A percentile compares a stretch with the other conserved stretches of the same genome.
Evolutionary conservation across 2,113 vertebrate genomes (phyloP).

Genomic region (Notiomystis cincta): DNA sequence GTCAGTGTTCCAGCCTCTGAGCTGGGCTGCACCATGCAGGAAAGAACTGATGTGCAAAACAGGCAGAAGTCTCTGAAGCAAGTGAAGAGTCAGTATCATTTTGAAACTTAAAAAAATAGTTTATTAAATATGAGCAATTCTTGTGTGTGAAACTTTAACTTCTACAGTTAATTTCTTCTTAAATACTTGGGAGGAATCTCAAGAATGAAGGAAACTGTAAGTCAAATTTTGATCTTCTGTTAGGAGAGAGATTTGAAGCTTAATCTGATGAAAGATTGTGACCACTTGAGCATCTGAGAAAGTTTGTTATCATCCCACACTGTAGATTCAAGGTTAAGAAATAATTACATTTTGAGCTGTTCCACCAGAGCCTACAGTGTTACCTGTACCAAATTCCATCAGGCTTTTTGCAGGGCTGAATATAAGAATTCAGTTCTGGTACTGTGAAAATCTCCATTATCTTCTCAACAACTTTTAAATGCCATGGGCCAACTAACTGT

Average conservation of each 20-base stretch:
- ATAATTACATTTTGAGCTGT: background rate
- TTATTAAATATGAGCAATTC: background rate
- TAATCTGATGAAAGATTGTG: background rate
- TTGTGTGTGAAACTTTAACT: background rate
- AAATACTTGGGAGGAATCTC: background rate
- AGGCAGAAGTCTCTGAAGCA: background rate
- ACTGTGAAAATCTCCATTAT: background rate
- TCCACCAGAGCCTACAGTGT: background rate
- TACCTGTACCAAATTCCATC: background rate
- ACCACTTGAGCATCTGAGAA: background rate
- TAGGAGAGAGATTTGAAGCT: background rate
- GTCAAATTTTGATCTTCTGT: background rate
- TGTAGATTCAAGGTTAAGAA: background rate
- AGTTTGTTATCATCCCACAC: background rate
- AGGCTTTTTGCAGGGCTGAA: background rate
- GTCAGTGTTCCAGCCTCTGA: background rate
- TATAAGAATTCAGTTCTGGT: background rate
- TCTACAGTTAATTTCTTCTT: background rate
- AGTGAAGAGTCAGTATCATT: background rate
- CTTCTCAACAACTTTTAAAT: background rate
- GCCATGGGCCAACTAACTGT: background rate
- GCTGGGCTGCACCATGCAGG: background rate
- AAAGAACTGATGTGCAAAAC: background rate
- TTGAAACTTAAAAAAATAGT: background rate
- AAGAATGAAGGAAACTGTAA: background rate